Evolutionary conservation across 2,797 vertebrate species (phyloP), one percentile per base, ranked within the genome.

Genomic region (Otolemur crassicaudatus): DNA sequence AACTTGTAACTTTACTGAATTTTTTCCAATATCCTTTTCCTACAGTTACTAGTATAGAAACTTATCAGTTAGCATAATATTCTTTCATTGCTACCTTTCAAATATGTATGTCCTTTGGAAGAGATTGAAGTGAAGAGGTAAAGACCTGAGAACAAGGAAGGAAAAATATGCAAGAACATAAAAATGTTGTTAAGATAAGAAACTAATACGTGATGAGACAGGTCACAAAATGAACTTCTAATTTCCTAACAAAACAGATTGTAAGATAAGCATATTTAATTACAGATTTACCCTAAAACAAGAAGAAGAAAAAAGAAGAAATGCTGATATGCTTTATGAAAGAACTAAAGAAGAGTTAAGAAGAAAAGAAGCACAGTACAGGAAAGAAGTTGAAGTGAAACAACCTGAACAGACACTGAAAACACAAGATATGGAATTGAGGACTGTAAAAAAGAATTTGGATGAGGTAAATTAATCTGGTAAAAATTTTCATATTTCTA

Each of bases 281-380:
- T 29, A 16, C 94, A 99, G 99, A 96, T 99, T 99, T 98, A 97
- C 99, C 95, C 98, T 99, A 93, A 99, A 99, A 98, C 99, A 99
- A 98, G 99, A 99, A 97, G 99, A 99, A 96, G 99, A 99, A 94
- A 99, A 99, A 94, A 99, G 99, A 46, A 98, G 98, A 91, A 99
- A 98, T 82, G 96, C 98, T 80, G 98, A 99, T 96, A 99, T 98
- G 96, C 97, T 99, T 10, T 77, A 27, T 70, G 69, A 81, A 75
- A 82, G 87, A 69, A 43, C 81, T 31, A 94, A 61, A 20, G 34
- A 19, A 11, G 53, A 80, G 46, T 60, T 88, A 63, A 80, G 23
- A 81, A 76, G 72, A 69, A 96, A 23, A 61, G 23, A 94, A 61
- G 99, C 99, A 97, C 98, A 99, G 87, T 99, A 98, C 31, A 98